Conservation (phyloP, 2,113 vertebrate genomes). For the Pachyramphus minor region DNA sequence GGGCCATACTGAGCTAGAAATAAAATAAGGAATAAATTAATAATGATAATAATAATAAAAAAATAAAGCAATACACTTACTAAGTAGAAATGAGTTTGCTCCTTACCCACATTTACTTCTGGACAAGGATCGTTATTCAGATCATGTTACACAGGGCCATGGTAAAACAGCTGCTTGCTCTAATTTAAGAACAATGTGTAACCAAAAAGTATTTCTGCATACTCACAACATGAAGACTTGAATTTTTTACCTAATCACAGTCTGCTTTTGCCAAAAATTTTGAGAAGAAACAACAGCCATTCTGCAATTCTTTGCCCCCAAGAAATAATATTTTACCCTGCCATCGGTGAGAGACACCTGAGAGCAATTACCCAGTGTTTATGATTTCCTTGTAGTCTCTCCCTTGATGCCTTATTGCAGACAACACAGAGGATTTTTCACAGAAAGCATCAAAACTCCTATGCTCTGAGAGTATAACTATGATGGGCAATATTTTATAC, state of each 20-base stretch:
- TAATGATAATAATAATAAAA: no score
- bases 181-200: neutral
- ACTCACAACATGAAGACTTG: neutral
- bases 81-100: neutral
- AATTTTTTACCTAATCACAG: neutral
- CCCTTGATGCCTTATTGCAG: neutral
- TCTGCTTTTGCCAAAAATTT: neutral
- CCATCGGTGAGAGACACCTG: fast-evolving
- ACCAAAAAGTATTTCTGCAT: neutral
- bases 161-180: neutral
- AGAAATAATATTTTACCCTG: neutral
- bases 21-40: neutral
- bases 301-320: neutral
- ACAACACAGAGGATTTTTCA: neutral
- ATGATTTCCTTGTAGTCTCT: neutral
- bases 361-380: neutral
- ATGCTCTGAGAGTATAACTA: neutral
- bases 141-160: neutral
- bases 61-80: neutral
- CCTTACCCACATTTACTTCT: neutral
- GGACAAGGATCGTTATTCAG: neutral
- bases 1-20: neutral
- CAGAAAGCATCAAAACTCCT: neutral
- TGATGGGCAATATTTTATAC: neutral
- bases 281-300: neutral